Conservation (phyloP, 2,797 vertebrate species). For the Fistularia tabacaria region DNA sequence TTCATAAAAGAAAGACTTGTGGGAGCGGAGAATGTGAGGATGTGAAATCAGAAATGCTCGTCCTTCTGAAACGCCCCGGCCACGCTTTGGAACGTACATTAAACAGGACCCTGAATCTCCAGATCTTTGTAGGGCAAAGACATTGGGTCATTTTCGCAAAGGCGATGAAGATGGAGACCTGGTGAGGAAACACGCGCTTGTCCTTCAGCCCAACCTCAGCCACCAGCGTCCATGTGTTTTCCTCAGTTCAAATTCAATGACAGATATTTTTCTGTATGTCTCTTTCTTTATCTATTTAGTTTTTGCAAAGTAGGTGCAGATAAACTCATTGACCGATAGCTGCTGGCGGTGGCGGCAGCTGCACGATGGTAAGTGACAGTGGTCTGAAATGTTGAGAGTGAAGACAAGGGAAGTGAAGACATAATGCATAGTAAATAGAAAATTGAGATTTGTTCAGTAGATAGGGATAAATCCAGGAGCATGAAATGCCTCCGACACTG, state of each 20-base stretch:
- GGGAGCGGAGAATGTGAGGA: slow-evolving; percentile 45
- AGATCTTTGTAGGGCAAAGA: too few species aligned
- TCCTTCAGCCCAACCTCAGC: neutral
- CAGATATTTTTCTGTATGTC: neutral
- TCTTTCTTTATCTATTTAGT: neutral
- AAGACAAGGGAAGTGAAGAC: neutral
- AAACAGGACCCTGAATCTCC: too few species aligned
- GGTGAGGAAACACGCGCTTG: too few species aligned
- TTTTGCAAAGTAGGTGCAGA: neutral
- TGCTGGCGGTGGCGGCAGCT: too few species aligned
- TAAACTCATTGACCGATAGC: neutral
- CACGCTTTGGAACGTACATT: neutral
- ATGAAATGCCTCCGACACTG: neutral
- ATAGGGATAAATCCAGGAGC: neutral
- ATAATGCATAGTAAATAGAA: neutral
- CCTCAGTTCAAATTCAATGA: neutral
- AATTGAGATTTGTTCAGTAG: neutral
- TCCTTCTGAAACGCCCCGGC: slow-evolving; percentile 37
- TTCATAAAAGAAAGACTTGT: slow-evolving; percentile 58
- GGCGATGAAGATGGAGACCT: too few species aligned
- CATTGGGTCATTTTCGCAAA: too few species aligned
- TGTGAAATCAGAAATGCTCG: slow-evolving; percentile 15
- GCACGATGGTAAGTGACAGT: neutral
- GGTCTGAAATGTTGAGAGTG: neutral
- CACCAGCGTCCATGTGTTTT: neutral